These are phyloP conservation scores for Ariopsis seemanni DNA, from an alignment of 2,113 vertebrate genomes.

Conservation along the genomic window DNA sequence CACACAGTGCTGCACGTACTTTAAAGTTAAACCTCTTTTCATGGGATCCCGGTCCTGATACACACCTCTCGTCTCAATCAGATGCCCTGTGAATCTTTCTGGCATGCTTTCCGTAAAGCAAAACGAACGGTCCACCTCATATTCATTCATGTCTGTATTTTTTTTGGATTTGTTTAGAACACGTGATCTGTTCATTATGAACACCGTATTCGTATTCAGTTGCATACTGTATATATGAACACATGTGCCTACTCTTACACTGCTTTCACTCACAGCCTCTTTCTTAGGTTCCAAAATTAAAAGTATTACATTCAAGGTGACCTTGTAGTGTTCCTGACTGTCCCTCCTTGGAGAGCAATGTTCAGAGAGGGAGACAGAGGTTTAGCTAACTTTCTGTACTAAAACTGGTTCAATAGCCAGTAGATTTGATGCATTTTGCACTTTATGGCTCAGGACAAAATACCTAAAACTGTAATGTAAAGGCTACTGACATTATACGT, in stretches of 20 bases:
- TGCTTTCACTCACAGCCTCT: not conserved
- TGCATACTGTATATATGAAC: not conserved
- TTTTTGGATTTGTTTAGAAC: not conserved
- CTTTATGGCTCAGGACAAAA: not conserved
- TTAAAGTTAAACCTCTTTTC: not conserved
- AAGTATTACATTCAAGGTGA: conserved; percentile 19
- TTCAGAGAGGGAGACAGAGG: not conserved
- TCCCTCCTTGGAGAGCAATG: not conserved
- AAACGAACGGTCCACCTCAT: not conserved
- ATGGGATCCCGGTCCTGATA: not conserved
- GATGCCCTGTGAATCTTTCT: not conserved
- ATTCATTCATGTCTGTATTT: not conserved
- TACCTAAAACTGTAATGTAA: not conserved
- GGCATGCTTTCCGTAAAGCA: not conserved
- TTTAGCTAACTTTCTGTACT: not conserved
- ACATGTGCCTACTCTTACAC: not conserved
- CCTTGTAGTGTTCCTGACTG: conserved; percentile 40
- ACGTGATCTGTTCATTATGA: not conserved
- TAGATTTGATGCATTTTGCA: not conserved
- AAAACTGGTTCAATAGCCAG: not conserved
- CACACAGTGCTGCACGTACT: not conserved
- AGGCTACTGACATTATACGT: not conserved
- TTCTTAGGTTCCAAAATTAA: conserved; percentile 31
- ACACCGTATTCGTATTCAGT: not conserved
- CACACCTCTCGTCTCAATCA: not conserved